Conservation (phyloP, 2,113 vertebrate genomes). For the Microtus oregoni region DNA sequence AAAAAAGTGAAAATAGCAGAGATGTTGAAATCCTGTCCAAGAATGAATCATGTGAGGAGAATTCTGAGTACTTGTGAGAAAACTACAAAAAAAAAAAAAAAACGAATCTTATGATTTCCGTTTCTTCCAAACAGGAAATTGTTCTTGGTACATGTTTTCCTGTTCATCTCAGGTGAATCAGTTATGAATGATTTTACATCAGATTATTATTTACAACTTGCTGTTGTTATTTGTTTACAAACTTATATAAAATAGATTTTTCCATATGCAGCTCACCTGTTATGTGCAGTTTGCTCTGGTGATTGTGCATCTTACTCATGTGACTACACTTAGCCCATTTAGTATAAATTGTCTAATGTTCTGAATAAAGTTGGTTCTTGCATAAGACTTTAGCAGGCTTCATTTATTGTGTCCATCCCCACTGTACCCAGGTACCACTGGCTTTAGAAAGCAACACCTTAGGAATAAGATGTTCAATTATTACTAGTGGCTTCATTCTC, state of each 20-base stretch:
- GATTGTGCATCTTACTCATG: background rate
- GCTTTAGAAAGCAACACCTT: background rate
- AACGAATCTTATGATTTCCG: background rate
- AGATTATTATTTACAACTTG: background rate
- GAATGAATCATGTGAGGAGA: background rate
- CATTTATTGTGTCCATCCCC: background rate
- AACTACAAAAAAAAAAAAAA: background rate
- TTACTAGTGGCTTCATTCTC: background rate
- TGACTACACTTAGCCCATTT: background rate
- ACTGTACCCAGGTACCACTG: too few species aligned
- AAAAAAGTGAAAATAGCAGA: background rate
- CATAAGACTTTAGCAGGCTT: too few species aligned
- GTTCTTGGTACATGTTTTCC: background rate
- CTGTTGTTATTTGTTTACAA: background rate
- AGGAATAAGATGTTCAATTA: too few species aligned
- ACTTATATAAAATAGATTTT: background rate
- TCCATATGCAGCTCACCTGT: too few species aligned
- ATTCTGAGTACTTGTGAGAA: background rate
- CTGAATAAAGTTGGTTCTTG: background rate
- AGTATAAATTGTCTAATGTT: background rate
- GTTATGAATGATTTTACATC: background rate
- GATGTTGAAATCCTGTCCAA: background rate
- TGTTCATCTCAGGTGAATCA: accelerated
- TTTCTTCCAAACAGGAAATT: background rate
- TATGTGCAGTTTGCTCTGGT: too few species aligned